Evolutionary conservation across 2,888 invertebrate species (phyloP).

Genomic region (Aleiodes leptofemur): DNA sequence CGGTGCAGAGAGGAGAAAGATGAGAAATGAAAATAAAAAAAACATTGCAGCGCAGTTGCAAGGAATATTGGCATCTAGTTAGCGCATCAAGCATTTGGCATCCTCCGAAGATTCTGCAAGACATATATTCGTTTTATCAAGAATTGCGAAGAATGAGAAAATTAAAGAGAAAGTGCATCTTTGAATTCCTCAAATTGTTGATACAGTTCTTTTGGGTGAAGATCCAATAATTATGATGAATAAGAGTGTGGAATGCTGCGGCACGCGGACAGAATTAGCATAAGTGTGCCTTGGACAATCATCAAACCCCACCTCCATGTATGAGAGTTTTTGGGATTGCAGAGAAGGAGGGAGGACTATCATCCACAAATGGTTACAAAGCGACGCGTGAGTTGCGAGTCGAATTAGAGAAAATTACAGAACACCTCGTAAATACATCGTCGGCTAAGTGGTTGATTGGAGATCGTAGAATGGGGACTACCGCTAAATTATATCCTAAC

Average conservation of each 20-base stretch:
- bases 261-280: constrained; percentile 58
- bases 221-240: not conserved
- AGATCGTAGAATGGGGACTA: constrained; percentile 70
- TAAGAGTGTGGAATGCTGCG: constrained; percentile 22
- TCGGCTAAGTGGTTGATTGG: constrained; percentile 75
- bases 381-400: constrained; percentile 60
- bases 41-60: constrained; percentile 45
- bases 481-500: constrained; percentile 74
- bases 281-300: constrained; percentile 58
- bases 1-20: constrained; percentile 37
- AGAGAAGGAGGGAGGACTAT: constrained; percentile 36
- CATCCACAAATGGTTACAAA: constrained; percentile 12
- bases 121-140: too few relatives aligned
- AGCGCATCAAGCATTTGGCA: constrained; percentile 26
- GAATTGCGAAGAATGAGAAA: too few relatives aligned
- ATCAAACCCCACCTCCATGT: constrained; percentile 35
- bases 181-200: not conserved
- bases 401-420: constrained; percentile 74
- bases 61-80: constrained; percentile 37
- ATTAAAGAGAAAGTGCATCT: not conserved
- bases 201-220: constrained; percentile 11
- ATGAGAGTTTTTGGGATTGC: constrained; percentile 8
- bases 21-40: constrained; percentile 42
- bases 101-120: not conserved
- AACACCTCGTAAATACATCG: constrained; percentile 75